These are phyloP conservation scores for Dipodomys ordii DNA, from an alignment of 2,113 vertebrate genomes.

Conservation along the genomic window DNA sequence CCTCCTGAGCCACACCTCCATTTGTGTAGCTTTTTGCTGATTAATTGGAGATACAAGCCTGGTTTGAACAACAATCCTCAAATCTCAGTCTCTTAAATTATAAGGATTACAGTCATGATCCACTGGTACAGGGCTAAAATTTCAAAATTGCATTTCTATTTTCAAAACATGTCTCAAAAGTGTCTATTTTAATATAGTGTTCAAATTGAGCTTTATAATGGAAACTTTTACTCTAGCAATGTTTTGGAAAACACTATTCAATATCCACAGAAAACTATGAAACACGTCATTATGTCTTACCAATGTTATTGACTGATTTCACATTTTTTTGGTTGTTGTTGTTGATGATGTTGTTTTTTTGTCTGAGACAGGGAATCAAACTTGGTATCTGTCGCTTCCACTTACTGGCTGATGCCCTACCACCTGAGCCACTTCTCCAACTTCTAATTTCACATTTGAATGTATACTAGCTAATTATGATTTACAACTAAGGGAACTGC, in stretches of 20 bases:
- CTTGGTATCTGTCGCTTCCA: no score
- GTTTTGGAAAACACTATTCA: conserved; percentile 36
- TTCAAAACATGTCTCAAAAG: conserved; percentile 46
- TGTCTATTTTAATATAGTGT: neutral
- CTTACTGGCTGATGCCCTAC: no score
- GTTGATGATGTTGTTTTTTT: neutral
- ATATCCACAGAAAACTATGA: neutral
- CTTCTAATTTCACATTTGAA: neutral
- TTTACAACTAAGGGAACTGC: conserved; percentile 22
- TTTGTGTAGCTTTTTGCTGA: no score
- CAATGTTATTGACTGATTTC: neutral
- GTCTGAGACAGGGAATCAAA: neutral
- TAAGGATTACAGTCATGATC: no score
- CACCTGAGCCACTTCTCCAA: no score
- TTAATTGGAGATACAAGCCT: no score
- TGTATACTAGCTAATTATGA: conserved; percentile 32
- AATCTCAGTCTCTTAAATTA: no score
- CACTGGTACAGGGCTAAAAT: no score
- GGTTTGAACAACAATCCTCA: no score
- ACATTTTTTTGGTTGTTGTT: neutral
- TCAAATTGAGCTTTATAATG: conserved; percentile 13
- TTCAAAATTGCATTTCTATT: conserved; percentile 29
- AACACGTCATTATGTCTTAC: conserved; percentile 25
- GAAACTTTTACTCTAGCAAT: neutral
- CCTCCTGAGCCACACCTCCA: no score